A percentile compares a stretch with the other conserved stretches of the same genome.
phyloP scores from a whole-genome alignment of 2,888 invertebrate species.

The Melieria picta region DNA sequence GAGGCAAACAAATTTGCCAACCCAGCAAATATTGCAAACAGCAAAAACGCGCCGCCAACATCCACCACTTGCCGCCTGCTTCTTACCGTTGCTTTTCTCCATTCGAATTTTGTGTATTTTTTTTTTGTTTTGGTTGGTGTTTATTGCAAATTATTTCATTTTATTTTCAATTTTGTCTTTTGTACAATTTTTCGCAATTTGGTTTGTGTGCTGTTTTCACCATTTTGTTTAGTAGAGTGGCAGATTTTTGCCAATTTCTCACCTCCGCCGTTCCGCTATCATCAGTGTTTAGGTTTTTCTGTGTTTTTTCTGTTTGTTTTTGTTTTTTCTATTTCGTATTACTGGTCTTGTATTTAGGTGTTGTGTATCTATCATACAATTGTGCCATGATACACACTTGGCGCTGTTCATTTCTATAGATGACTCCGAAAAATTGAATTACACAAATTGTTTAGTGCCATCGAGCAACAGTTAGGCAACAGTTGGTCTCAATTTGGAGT shows the following conservation, averaged over 20 bases:
- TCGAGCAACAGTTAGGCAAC: too few species aligned
- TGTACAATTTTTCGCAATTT: constrained; percentile 24
- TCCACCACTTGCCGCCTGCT: background rate
- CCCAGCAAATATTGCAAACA: constrained; percentile 28
- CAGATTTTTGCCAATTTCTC: too few species aligned
- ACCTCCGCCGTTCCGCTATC: too few species aligned
- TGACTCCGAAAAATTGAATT: too few species aligned
- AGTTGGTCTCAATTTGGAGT: too few species aligned
- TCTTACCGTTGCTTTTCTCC: constrained; percentile 1
- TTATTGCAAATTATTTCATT: constrained; percentile 6
- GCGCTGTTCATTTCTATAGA: too few species aligned
- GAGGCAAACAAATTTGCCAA: constrained; percentile 13
- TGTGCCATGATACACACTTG: too few species aligned
- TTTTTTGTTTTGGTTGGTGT: constrained; percentile 3
- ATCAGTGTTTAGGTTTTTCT: background rate
- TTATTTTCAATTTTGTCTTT: background rate
- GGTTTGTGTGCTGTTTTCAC: constrained; percentile 4
- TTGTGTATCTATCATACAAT: too few species aligned
- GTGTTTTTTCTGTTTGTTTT: background rate
- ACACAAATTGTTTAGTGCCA: too few species aligned
- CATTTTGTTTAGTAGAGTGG: constrained; percentile 32
- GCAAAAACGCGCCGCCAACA: background rate
- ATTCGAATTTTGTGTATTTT: constrained; percentile 2
- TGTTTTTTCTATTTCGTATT: background rate
- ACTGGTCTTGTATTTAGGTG: too few species aligned